These are phyloP conservation scores for Sympetrum striolatum DNA, from an alignment of 2,888 invertebrate species.

Conservation along the genomic window DNA sequence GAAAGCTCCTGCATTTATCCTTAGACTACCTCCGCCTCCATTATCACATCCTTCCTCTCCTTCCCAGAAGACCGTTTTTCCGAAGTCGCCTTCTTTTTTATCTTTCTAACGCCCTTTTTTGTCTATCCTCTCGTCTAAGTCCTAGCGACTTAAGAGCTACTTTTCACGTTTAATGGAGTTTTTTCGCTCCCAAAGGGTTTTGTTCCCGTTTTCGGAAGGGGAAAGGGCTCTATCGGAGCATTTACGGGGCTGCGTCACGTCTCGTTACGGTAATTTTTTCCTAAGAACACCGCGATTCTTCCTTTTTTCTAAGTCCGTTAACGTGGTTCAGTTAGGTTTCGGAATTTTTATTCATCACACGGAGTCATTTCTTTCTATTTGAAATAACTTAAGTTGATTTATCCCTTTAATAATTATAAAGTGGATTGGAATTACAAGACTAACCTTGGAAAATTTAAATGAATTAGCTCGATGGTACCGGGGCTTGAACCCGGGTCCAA, in stretches of 20 bases:
- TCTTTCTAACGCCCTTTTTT: background rate
- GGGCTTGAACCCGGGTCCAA: too few relatives aligned
- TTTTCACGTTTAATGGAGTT: background rate
- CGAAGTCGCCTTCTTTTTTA: background rate
- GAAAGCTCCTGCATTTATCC: constrained; percentile 17
- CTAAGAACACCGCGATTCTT: background rate
- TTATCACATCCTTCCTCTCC: constrained; percentile 10
- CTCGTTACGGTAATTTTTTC: background rate
- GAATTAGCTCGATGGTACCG: too few relatives aligned
- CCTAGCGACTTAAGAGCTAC: background rate
- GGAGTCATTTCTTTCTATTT: too few relatives aligned
- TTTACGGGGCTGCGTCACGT: background rate
- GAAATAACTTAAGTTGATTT: too few relatives aligned
- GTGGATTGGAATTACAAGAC: too few relatives aligned
- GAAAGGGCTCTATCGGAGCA: background rate
- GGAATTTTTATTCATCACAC: too few relatives aligned
- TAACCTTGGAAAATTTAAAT: too few relatives aligned
- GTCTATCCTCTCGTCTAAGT: constrained; percentile 19
- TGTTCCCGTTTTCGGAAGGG: background rate
- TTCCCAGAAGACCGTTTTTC: constrained; percentile 27
- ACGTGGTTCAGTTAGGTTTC: too few relatives aligned
- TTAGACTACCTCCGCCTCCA: background rate
- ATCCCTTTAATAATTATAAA: too few relatives aligned
- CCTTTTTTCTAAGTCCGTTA: too few relatives aligned
- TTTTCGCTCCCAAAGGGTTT: background rate